Percentiles rank a stretch among this genome's conserved stretches.
Evolutionary conservation across 2,888 invertebrate species (phyloP).

Genomic region (Buathra laborator): DNA sequence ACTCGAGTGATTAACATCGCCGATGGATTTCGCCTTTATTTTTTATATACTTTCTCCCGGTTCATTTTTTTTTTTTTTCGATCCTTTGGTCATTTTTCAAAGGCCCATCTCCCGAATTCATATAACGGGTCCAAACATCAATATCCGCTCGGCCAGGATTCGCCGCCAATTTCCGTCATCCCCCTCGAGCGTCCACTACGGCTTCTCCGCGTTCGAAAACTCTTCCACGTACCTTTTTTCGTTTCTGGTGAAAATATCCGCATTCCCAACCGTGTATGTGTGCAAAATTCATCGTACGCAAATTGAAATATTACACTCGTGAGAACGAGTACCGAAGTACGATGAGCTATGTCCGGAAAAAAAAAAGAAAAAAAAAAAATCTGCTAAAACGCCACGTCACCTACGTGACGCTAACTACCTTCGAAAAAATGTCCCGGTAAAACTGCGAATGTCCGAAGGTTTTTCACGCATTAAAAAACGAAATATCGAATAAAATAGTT

Average conservation of each 20-base stretch:
- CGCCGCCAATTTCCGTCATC: constrained; percentile 61
- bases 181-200: constrained; percentile 15
- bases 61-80: constrained; percentile 29
- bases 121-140: constrained; percentile 58
- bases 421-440: neutral
- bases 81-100: constrained; percentile 44
- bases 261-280: neutral
- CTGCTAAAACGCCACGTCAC: neutral
- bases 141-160: constrained; percentile 63
- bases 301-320: neutral
- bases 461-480: neutral
- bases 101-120: constrained; percentile 47
- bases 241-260: neutral
- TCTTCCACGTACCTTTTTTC: constrained; percentile 13
- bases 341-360: neutral
- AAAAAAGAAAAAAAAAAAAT: neutral
- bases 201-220: constrained; percentile 1
- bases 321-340: neutral
- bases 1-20: neutral
- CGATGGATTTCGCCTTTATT: constrained; percentile 5
- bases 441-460: neutral
- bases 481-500: neutral
- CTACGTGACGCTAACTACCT: neutral
- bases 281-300: neutral
- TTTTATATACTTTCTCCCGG: constrained; percentile 36